phyloP scores from a whole-genome alignment of 2,113 vertebrate species.

The Shinisaurus crocodilurus region DNA sequence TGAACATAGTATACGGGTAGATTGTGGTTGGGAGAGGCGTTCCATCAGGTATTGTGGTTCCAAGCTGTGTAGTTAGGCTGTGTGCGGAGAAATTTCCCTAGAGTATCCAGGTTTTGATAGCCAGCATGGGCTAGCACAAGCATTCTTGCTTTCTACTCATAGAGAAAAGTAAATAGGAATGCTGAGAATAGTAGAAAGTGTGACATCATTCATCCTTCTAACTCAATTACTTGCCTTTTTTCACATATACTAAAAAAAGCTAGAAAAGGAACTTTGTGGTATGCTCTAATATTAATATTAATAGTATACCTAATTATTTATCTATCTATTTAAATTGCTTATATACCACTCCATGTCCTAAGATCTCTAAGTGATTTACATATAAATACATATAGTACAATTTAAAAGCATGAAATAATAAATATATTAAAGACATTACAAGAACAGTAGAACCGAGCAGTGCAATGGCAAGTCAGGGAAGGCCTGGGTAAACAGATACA shows the following conservation, averaged over 20 bases:
- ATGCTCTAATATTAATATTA: background rate
- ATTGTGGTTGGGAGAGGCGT: too few relatives aligned
- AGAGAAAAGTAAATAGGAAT: background rate
- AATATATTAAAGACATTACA: too few relatives aligned
- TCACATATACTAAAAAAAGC: background rate
- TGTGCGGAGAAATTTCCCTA: rapidly evolving
- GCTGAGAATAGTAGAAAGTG: background rate
- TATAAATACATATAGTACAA: too few relatives aligned
- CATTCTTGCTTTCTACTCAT: background rate
- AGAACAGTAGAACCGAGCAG: too few relatives aligned
- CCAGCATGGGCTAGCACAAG: background rate
- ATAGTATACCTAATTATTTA: background rate
- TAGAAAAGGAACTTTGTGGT: background rate
- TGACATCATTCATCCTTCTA: background rate
- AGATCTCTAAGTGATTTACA: too few relatives aligned
- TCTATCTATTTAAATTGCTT: too few relatives aligned
- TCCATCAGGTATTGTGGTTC: too few relatives aligned
- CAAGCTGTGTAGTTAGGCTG: rapidly evolving
- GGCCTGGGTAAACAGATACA: too few relatives aligned
- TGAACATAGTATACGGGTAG: too few relatives aligned
- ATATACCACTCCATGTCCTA: too few relatives aligned
- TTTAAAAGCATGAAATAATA: too few relatives aligned
- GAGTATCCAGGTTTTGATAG: rapidly evolving
- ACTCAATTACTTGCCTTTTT: background rate
- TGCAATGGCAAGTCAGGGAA: too few relatives aligned